Base-by-base conservation (phyloP, 2,888 invertebrate species). In the Melipona beecheii region DNA sequence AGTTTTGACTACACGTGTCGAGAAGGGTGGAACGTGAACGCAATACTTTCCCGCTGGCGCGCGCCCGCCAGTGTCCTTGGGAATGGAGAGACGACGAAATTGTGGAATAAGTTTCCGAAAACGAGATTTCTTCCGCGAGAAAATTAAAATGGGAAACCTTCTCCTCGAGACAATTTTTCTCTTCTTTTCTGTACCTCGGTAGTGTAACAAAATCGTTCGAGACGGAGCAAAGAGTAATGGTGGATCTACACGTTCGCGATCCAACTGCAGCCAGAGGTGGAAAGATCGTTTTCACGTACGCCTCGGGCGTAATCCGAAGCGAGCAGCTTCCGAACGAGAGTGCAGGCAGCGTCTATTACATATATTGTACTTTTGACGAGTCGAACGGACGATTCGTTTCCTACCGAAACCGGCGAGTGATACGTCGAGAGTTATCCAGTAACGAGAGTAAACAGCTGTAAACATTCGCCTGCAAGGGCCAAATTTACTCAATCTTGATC, bases 1-100 rank as follows among this genome's bases (percentile, higher is more conserved):
- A 77, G 62, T 77, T 77, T 70, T 52, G 43, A 64, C 5, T 77
- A 70, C 77, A 71, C 62, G 71, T 52, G 71, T 64, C 17, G 62
- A 62, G 52, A 21, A 64, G 54, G 43, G 3, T 4, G 64, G n/a
- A 27, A 75, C 50, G 50, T 21, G 19, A 31, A 75, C 36, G 58
- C 24, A 62, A 73, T 73, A 73, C 60, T 21, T 58, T 27, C 17
- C 54, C 56, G 13, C n/a, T 36, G 70, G 13, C 21, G 21, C 70
- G 17, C 5, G 24, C 15, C 6, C 4, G 6, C 17, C n/a, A 15
- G 24, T 19, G 15, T 31, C 31, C 54, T 6, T 56, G 21, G 43
- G 21, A 21, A 49, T 19, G 31, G 36, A 11, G 11, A 36, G 49
- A 17, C 21, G 54, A 54, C 21, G 49, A 49, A 62, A 62, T 60